These are phyloP conservation scores for Stichodactyla mertensii DNA, from an alignment of 64 coral and sea anemone species.

Conservation along the genomic window DNA sequence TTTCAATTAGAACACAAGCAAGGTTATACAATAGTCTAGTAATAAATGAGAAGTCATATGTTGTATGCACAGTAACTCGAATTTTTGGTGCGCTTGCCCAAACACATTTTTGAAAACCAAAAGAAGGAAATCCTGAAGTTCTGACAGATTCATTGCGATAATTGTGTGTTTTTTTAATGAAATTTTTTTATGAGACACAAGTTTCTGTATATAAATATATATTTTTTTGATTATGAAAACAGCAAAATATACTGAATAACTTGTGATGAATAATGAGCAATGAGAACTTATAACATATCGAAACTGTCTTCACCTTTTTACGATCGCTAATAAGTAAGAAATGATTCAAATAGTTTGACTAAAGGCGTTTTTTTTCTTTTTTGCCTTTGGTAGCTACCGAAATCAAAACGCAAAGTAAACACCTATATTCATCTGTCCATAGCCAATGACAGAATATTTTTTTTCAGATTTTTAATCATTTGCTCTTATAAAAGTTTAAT, in stretches of 20 bases:
- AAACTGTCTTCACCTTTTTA: neutral
- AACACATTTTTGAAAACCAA: neutral
- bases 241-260: neutral
- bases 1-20: slow-evolving; percentile 75
- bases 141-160: neutral
- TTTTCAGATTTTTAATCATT: slow-evolving; percentile 76
- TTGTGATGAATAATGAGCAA: neutral
- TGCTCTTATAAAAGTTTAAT: slow-evolving; percentile 95
- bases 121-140: neutral
- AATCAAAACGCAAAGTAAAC: slow-evolving; percentile 54
- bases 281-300: neutral
- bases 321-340: neutral
- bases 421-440: slow-evolving; percentile 42
- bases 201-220: neutral
- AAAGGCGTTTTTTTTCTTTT: neutral
- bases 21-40: slow-evolving; percentile 57
- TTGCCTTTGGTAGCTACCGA: neutral
- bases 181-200: neutral
- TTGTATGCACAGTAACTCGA: neutral
- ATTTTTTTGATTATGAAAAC: neutral
- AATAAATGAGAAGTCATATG: slow-evolving; percentile 51
- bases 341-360: neutral
- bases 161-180: neutral
- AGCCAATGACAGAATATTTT: slow-evolving; percentile 77
- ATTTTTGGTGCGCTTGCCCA: neutral